These are phyloP conservation scores for Drosophila lacicola DNA, from an alignment of 2,888 invertebrate species.

Conservation along the genomic window DNA sequence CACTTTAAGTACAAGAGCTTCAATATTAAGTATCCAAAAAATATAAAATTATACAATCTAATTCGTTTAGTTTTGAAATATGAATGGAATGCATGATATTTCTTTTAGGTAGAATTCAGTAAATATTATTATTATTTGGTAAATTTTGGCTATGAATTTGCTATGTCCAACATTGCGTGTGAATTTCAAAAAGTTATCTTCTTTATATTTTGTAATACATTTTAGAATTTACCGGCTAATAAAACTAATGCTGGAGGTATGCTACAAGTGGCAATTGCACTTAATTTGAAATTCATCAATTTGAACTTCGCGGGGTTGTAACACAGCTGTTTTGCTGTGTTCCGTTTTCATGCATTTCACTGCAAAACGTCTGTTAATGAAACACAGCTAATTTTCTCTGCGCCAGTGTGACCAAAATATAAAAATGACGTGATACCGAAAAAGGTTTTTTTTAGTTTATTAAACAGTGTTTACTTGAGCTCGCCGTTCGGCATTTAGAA, in stretches of 20 bases:
- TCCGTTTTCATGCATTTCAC: conserved; percentile 17
- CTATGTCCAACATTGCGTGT: no score
- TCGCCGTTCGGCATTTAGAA: conserved; percentile 39
- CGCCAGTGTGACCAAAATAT: conserved; percentile 35
- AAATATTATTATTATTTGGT: no score
- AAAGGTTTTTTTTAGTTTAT: conserved; percentile 21
- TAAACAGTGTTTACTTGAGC: conserved; percentile 58
- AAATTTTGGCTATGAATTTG: no score
- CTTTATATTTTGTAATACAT: no score
- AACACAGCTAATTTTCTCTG: conserved; percentile 28
- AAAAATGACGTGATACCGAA: background rate
- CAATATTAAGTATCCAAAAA: background rate
- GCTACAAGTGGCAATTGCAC: no score
- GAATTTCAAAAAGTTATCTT: no score
- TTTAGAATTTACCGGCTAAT: no score
- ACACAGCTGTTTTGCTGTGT: conserved; percentile 47
- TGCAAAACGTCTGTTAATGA: conserved; percentile 3
- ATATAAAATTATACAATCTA: background rate
- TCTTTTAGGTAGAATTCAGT: no score
- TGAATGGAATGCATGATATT: no score
- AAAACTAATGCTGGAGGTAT: no score
- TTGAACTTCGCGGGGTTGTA: background rate
- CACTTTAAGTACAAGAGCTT: conserved; percentile 43
- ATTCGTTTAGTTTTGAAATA: no score
- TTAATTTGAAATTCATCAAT: background rate